Percentiles rank a stretch among this genome's conserved stretches.
These are phyloP conservation scores for Drosophila jambulina DNA, from an alignment of 1,140 invertebrate species.

Conservation along the genomic window DNA sequence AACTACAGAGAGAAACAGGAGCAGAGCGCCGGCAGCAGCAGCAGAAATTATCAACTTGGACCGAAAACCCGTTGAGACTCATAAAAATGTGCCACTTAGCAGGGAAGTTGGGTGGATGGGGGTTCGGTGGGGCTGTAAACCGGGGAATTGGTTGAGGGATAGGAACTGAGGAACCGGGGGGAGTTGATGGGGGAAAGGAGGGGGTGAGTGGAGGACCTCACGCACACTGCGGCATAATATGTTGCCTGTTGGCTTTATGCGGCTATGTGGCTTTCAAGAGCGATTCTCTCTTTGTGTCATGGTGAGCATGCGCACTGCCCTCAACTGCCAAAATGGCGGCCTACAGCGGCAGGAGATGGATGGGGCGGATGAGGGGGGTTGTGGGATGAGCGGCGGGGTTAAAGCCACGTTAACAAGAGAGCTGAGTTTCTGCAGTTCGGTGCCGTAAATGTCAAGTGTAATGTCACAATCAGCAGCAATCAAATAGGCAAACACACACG, in stretches of 20 bases:
- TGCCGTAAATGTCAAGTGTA: conserved; percentile 85
- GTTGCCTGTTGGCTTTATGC: conserved; percentile 56
- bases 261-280: conserved; percentile 55
- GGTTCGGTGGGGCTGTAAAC: conserved; percentile 14
- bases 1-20: conserved; percentile 47
- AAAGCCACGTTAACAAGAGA: conserved; percentile 28
- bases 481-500: conserved; percentile 76
- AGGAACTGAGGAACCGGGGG: background rate
- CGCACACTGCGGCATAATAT: conserved; percentile 60
- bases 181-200: background rate
- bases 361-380: background rate
- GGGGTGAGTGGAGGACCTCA: conserved; percentile 7
- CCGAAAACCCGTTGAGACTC: conserved; percentile 77
- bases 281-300: conserved; percentile 59
- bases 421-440: conserved; percentile 53
- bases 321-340: conserved; percentile 74
- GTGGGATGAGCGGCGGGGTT: background rate
- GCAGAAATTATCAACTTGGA: conserved; percentile 79
- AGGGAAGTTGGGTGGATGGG: conserved; percentile 43
- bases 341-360: conserved; percentile 23
- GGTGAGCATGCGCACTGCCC: conserved; percentile 72
- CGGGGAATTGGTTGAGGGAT: conserved; percentile 32
- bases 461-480: conserved; percentile 84
- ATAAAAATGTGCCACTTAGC: conserved; percentile 83
- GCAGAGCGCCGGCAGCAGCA: conserved; percentile 20